Evolutionary conservation across 2,888 invertebrate species (phyloP).

Genomic region (Myopa tessellatipennis): DNA sequence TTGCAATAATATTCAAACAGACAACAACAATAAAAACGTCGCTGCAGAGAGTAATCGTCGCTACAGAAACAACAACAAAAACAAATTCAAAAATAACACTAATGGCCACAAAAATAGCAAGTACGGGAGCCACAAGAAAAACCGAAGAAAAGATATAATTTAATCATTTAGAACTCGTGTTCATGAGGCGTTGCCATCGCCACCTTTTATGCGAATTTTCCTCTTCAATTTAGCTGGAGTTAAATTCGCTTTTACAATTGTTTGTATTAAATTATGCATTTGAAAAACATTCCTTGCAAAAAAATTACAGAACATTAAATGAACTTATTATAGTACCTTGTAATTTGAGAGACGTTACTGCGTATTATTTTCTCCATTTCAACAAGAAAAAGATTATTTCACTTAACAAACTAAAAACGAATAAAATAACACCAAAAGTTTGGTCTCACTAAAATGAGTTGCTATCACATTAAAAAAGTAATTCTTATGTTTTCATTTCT

Average conservation of each 20-base stretch:
- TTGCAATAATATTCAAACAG: neutral
- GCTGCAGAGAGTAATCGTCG: neutral
- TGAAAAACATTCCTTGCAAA: neutral
- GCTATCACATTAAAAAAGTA: no score
- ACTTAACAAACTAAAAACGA: no score
- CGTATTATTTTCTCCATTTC: no score
- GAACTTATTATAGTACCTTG: neutral
- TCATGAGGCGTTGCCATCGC: neutral
- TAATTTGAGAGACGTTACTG: no score
- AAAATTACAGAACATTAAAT: neutral
- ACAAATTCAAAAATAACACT: neutral
- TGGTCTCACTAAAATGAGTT: no score
- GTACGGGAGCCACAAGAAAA: no score
- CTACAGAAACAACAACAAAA: neutral
- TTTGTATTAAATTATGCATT: neutral
- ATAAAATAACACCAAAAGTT: no score
- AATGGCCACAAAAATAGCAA: no score
- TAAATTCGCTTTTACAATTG: neutral
- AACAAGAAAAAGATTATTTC: no score
- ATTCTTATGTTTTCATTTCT: no score
- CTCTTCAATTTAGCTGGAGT: neutral
- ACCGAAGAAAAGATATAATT: conserved; percentile 17
- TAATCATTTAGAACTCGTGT: conserved; percentile 20
- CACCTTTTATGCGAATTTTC: neutral
- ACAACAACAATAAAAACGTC: conserved; percentile 4